phyloP scores from a whole-genome alignment of 2,888 invertebrate species.

The Platycheirus albimanus region DNA sequence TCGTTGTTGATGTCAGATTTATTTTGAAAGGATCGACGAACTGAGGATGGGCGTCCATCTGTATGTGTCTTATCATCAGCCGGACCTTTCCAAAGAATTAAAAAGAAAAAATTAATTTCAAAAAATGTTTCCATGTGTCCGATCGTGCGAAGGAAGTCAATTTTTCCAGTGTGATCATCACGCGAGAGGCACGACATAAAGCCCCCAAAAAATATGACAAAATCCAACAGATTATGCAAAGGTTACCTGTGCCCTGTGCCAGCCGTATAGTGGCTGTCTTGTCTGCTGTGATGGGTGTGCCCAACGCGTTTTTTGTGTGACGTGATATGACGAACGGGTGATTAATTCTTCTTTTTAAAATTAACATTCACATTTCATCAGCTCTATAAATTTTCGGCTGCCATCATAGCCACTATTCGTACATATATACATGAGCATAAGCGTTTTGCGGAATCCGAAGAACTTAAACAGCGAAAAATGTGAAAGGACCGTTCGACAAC shows the following conservation, averaged over 20 bases:
- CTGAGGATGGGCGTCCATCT: slow-evolving; percentile 23
- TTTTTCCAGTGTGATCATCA: slow-evolving; percentile 14
- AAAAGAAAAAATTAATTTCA: slow-evolving; percentile 4
- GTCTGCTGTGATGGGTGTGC: slow-evolving; percentile 45
- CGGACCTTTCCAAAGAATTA: slow-evolving; percentile 29
- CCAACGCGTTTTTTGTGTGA: slow-evolving; percentile 14
- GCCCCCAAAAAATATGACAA: slow-evolving; percentile 11
- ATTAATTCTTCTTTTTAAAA: slow-evolving; percentile 63
- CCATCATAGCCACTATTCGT: too few species aligned
- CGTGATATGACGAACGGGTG: slow-evolving; percentile 54
- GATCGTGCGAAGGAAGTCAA: slow-evolving; percentile 69
- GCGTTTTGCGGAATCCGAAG: slow-evolving; percentile 50
- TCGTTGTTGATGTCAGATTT: not conserved
- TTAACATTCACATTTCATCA: slow-evolving; percentile 70
- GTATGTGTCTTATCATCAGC: not conserved
- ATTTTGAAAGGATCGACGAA: slow-evolving; percentile 57
- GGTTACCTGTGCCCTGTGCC: slow-evolving; percentile 51
- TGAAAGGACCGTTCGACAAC: slow-evolving; percentile 66
- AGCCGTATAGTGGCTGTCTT: too few species aligned
- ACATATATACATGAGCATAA: not conserved
- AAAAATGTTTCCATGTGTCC: slow-evolving; percentile 43
- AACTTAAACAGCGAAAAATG: slow-evolving; percentile 49
- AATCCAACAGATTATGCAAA: slow-evolving; percentile 68
- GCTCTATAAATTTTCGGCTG: slow-evolving; percentile 52
- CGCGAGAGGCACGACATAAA: slow-evolving; percentile 25